A percentile compares a stretch with the other conserved stretches of the same genome.
These are phyloP conservation scores for Lordiphosa andalusiaca DNA, from an alignment of 2,888 invertebrate genomes.

Conservation along the genomic window DNA sequence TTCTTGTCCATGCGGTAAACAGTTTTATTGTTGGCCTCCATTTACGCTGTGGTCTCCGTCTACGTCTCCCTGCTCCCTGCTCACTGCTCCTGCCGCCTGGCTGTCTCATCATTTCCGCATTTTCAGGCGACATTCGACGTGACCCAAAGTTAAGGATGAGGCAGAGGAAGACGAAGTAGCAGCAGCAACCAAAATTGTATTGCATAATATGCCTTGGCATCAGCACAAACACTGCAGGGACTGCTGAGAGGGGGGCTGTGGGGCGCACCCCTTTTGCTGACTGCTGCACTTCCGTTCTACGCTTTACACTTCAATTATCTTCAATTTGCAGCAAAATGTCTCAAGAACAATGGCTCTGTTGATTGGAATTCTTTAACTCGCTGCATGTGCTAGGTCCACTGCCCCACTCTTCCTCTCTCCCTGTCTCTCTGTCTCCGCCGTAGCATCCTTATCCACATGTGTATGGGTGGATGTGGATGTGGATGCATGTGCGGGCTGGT, in stretches of 20 bases:
- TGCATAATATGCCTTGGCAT: conserved; percentile 59
- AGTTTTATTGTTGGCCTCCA: conserved; percentile 48
- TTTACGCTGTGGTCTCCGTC: conserved; percentile 32
- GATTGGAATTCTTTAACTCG: conserved; percentile 75
- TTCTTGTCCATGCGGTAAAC: conserved; percentile 45
- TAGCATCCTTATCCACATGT: not conserved
- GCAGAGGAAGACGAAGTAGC: conserved; percentile 2
- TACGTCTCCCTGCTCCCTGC: no score
- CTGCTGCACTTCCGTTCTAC: conserved; percentile 68
- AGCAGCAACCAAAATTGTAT: conserved; percentile 59
- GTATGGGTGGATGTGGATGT: no score
- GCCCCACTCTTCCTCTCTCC: no score
- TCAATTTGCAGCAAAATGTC: conserved; percentile 73
- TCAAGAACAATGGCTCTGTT: conserved; percentile 74
- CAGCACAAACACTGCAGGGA: conserved; percentile 28
- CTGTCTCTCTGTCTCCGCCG: not conserved
- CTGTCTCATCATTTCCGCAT: conserved; percentile 55
- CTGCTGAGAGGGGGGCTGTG: not conserved
- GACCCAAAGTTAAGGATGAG: conserved; percentile 20
- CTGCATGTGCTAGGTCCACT: conserved; percentile 53
- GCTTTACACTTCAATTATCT: conserved; percentile 76
- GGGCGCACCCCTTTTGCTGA: conserved; percentile 42
- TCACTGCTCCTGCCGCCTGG: not conserved
- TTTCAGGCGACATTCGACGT: conserved; percentile 31
- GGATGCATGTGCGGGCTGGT: not conserved